These are phyloP conservation scores for Apis cerana DNA, from an alignment of 1,140 invertebrate genomes.

Conservation along the genomic window DNA sequence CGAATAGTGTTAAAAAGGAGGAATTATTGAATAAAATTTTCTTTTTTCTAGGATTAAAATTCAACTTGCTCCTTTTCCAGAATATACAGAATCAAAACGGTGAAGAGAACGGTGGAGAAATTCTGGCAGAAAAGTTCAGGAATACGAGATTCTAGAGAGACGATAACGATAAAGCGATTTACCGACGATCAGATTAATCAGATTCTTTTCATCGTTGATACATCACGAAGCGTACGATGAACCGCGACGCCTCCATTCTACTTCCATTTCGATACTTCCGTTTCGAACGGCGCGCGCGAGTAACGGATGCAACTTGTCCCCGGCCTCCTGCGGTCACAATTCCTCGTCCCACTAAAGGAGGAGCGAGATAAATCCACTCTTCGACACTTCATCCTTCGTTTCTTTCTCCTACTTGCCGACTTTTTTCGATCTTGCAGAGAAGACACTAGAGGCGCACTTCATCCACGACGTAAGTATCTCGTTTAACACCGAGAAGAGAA, in stretches of 20 bases:
- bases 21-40: too few relatives aligned
- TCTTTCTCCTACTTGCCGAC: not conserved
- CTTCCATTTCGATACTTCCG: not conserved
- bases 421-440: not conserved
- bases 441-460: not conserved
- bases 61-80: too few relatives aligned
- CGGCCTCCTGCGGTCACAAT: too few relatives aligned
- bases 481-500: not conserved
- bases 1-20: too few relatives aligned
- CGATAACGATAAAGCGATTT: too few relatives aligned
- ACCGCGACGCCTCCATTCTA: not conserved
- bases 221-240: too few relatives aligned
- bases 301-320: slow-evolving; percentile 8
- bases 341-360: not conserved
- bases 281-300: not conserved
- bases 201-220: too few relatives aligned
- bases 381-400: not conserved
- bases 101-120: too few relatives aligned
- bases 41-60: too few relatives aligned
- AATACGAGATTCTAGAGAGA: too few relatives aligned
- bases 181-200: not conserved
- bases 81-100: too few relatives aligned
- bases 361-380: not conserved
- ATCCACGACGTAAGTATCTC: not conserved
- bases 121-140: too few relatives aligned